A percentile compares a stretch with the other conserved stretches of the same genome.
phyloP scores from a whole-genome alignment of 2,113 vertebrate species.

The Cisticola juncidis region DNA sequence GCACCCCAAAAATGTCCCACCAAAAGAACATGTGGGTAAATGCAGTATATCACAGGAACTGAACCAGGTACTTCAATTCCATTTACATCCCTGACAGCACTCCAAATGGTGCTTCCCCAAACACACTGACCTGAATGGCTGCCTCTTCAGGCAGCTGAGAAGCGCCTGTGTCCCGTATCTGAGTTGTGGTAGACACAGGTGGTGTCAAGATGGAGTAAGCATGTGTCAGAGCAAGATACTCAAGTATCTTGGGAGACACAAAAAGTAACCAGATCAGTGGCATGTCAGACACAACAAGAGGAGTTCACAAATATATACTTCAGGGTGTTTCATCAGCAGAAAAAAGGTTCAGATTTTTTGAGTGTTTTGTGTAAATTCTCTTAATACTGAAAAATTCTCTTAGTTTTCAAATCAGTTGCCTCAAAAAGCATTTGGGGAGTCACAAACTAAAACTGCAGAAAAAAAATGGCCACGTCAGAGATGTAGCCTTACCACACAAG shows the following conservation, averaged over 20 bases:
- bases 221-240: neutral
- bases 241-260: neutral
- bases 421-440: neutral
- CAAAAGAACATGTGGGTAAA: neutral
- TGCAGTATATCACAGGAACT: neutral
- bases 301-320: neutral
- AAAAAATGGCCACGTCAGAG: neutral
- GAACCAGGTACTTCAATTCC: neutral
- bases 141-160: neutral
- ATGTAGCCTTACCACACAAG: neutral
- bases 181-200: neutral
- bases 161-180: neutral
- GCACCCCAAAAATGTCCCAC: neutral
- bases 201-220: neutral
- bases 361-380: neutral
- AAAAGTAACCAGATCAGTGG: neutral
- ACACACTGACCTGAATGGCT: neutral
- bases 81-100: neutral
- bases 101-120: neutral
- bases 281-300: neutral
- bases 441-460: neutral
- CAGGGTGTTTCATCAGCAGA: neutral
- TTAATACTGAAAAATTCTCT: neutral
- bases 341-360: neutral
- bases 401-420: neutral